A percentile compares a stretch with the other conserved stretches of the same genome.
Evolutionary conservation across 2,797 vertebrate genomes (phyloP).

Genomic region (Paguma larvata): DNA sequence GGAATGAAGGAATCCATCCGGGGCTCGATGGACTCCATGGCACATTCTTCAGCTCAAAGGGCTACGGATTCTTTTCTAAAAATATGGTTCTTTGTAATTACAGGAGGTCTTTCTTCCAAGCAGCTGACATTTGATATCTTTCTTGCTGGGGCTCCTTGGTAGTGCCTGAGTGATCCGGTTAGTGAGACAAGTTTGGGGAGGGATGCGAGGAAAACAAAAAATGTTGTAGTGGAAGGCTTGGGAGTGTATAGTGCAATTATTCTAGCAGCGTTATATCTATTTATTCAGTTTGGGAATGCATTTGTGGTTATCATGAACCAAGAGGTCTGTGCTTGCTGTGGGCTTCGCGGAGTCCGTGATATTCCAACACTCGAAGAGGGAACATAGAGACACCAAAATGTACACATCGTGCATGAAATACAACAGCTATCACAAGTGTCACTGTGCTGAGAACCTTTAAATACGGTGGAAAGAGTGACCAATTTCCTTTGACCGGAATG

Average conservation of each 20-base stretch:
- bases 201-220: background rate
- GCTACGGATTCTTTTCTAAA: background rate
- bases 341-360: background rate
- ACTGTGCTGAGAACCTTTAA: background rate
- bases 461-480: background rate
- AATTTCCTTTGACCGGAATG: background rate
- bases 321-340: background rate
- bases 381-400: background rate
- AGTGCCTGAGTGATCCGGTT: background rate
- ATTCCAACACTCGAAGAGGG: background rate
- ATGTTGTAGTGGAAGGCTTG: background rate
- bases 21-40: fast-evolving
- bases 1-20: background rate
- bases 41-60: background rate
- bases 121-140: background rate
- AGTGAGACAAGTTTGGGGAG: background rate
- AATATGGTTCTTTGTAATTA: background rate
- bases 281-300: background rate
- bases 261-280: background rate
- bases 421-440: background rate
- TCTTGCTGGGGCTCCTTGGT: background rate
- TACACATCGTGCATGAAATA: background rate
- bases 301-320: background rate
- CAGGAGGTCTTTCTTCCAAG: background rate
- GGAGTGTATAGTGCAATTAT: background rate